These are phyloP conservation scores for Cassiopea xamachana DNA, from an alignment of 30 jellyfish, hydroid and myxozoan genomes.

Conservation along the genomic window DNA sequence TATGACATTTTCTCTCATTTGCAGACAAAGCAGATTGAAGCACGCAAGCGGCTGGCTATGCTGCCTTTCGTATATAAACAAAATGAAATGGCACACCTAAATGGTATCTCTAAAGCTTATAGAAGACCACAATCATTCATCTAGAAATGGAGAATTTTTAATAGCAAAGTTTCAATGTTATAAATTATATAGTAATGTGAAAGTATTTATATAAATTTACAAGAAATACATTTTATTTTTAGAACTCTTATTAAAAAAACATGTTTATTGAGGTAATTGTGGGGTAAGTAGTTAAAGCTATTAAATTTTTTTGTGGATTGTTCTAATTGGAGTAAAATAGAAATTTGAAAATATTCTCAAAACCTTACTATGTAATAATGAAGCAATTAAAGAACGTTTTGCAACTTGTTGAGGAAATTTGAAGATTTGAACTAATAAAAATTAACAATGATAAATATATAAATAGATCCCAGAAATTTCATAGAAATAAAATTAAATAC, in stretches of 20 bases:
- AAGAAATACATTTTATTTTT: too few relatives aligned
- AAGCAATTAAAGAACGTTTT: too few relatives aligned
- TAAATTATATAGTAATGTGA: not conserved
- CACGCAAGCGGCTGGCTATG: conserved; percentile 48
- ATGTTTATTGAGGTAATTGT: too few relatives aligned
- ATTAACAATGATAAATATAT: not conserved
- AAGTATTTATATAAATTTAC: not conserved
- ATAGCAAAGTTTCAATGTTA: not conserved
- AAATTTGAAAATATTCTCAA: too few relatives aligned
- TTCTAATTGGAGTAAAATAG: too few relatives aligned
- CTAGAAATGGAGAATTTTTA: not conserved
- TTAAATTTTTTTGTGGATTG: too few relatives aligned
- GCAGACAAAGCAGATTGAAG: conserved; percentile 68
- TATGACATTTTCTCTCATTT: not conserved
- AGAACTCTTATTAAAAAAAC: too few relatives aligned
- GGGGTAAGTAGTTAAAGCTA: too few relatives aligned
- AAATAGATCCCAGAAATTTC: not conserved
- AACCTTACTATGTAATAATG: too few relatives aligned
- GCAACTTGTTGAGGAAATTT: too few relatives aligned
- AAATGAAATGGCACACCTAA: conserved; percentile 16
- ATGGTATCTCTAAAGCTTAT: conserved; percentile 24
- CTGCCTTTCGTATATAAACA: conserved; percentile 39
- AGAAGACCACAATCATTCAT: conserved; percentile 59
- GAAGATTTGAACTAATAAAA: not conserved
- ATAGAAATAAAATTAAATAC: not conserved